Evolutionary conservation across 2,888 invertebrate species (phyloP).

Genomic region (Thecocarcelia acutangulata): DNA sequence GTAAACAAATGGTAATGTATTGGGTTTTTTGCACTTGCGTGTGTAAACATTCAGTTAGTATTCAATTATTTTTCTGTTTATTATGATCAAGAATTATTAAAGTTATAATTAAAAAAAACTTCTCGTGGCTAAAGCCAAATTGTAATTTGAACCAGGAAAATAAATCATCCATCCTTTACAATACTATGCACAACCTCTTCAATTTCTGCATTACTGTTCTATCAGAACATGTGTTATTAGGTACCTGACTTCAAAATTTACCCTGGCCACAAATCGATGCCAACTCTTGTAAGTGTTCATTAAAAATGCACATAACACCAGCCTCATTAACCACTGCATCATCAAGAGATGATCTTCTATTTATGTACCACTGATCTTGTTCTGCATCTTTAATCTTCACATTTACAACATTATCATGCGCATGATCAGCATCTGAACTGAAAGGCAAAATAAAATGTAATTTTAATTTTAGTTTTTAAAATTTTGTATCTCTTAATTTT

Average conservation of each 20-base stretch:
- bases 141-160: too few relatives aligned
- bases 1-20: too few relatives aligned
- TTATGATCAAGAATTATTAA: too few relatives aligned
- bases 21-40: too few relatives aligned
- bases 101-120: too few relatives aligned
- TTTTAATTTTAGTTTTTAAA: constrained; percentile 31
- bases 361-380: constrained; percentile 20
- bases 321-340: constrained; percentile 20
- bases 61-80: too few relatives aligned
- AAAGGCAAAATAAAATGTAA: constrained; percentile 22
- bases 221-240: too few relatives aligned
- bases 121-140: too few relatives aligned
- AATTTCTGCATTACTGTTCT: too few relatives aligned
- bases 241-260: background rate
- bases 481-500: constrained; percentile 57
- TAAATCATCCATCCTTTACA: too few relatives aligned
- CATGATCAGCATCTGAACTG: constrained; percentile 18
- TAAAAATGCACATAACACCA: constrained; percentile 7
- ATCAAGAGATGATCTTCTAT: constrained; percentile 31
- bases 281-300: constrained; percentile 3
- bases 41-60: too few relatives aligned
- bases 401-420: constrained; percentile 31
- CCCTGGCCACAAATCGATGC: background rate
- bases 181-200: too few relatives aligned
- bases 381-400: constrained; percentile 21